Base-by-base conservation (phyloP, 2,113 vertebrate genomes). In the Cololabis saira region DNA sequence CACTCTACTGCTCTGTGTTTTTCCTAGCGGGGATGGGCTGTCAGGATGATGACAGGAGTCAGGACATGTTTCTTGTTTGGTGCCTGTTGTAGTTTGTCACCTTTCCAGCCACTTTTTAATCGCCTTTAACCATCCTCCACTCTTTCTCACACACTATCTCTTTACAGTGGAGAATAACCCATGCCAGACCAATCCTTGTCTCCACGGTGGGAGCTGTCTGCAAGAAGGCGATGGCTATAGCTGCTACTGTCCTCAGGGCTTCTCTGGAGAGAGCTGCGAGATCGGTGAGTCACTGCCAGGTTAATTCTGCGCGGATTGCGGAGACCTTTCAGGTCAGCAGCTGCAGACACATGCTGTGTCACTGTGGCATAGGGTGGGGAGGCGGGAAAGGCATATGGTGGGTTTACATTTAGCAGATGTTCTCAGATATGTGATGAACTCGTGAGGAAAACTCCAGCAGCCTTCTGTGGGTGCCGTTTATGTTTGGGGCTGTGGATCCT, bases 251-350 rank as follows among this genome's bases (percentile, higher is more conserved):
- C 92, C 89, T 30, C 93, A 90, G 65, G 97, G 97, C 13, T 99
- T 94, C 87, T 92, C 94, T 0, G 97, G 97, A 44, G 96, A 98
- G 89, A 99, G 95, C 93, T 99, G 97, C 3, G 97, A 99, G 91
- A 97, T 98, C 2, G 97, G 97, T 98, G 90, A 94, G 95, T 89
- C 24, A 18, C 68, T 24, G 15, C 22, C 17, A 37, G 78, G 82
- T 83, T 68, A 69, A 18, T 68, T 57, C 63, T 5, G n/a, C n/a
- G n/a, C n/a, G n/a, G 47, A 42, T 66, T 4, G 10, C 48, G 27
- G 60, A 48, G 19, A 64, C 61, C 52, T 61, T 50, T 40, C 51
- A 67, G 87, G 72, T 80, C 75, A 55, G 61, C 80, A 62, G 59
- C 66, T 49, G 59, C 19, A 69, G 48, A 52, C 27, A 48, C 55